Conservation (phyloP, 2,797 vertebrate species). For the Phalanger gymnotis region DNA sequence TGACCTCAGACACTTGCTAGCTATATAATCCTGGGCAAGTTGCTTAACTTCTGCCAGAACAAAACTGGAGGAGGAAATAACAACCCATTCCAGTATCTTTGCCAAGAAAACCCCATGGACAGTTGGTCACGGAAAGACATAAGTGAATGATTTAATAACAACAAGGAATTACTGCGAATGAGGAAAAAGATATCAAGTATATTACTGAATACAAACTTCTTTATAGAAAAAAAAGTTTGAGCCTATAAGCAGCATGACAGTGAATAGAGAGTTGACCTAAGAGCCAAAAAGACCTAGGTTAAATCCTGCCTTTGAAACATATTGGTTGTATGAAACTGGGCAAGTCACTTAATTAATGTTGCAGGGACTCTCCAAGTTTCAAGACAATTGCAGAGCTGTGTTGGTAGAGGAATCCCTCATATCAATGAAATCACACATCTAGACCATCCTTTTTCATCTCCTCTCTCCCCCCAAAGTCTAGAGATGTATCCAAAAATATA, state of each 20-base stretch:
- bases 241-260: background rate
- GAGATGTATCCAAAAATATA: background rate
- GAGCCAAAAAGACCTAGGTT: background rate
- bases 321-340: background rate
- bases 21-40: background rate
- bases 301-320: too few species aligned
- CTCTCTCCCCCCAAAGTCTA: background rate
- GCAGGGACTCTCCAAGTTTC: background rate
- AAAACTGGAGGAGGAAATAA: background rate
- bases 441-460: background rate
- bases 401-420: background rate
- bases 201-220: too few species aligned
- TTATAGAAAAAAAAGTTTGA: background rate
- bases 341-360: background rate
- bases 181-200: background rate
- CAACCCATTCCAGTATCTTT: background rate
- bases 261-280: background rate
- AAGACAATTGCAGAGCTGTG: background rate
- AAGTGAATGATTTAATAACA: background rate
- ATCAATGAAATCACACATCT: background rate
- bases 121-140: background rate
- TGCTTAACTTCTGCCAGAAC: background rate
- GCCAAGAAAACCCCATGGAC: background rate
- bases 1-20: background rate
- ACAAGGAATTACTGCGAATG: background rate